Base-by-base conservation (phyloP, 1,140 invertebrate species). In the Brachionus calyciflorus region DNA sequence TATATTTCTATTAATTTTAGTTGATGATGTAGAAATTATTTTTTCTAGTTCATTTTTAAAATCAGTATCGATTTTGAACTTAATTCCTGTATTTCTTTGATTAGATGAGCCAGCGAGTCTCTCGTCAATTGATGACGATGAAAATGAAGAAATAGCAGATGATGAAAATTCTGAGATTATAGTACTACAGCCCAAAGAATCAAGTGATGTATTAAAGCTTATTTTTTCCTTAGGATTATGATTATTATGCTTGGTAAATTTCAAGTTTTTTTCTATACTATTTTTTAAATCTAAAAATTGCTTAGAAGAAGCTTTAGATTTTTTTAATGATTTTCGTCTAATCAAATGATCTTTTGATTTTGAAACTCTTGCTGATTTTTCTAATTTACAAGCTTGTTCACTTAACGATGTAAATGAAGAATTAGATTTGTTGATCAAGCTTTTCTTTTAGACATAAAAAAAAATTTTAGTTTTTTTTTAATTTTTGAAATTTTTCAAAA, bases 121-220 rank as follows among this genome's bases (percentile, higher is more conserved):
- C 1, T 44, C 33, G 6, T 65, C 37, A 3, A 28, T 41, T 37
- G 60, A 65, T 44, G 24, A 14, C 24, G 60, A 41, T 10, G 60
- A 65, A 60, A 60, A 60, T 19, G 55, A 60, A n/a, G 55, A 60
- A 9, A 60, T 60, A 17, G 30, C 28, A 2, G 60, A 65, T 21
- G 60, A 65, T 21, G 60, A 65, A 65, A 44, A 65, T 7, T 65
- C 60, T 10, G 60, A 44, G 5, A 65, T 9, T 19, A 21, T 26
- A 12, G 60, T 44, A 21, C 60, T 65, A 26, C 60, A 65, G 12
- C 60, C 60, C 3, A 65, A 19, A 0, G 60, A 65, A 24, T 65
- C 41, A n/a, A 41, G 14, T 12, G 60, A 65, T 17, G 19, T 21
- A 19, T 41, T 65, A n/a, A 65, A 24, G 24, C 44, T 65, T 2